Conservation (phyloP, 2,888 invertebrate genomes). For the Phaonia tiefii region DNA sequence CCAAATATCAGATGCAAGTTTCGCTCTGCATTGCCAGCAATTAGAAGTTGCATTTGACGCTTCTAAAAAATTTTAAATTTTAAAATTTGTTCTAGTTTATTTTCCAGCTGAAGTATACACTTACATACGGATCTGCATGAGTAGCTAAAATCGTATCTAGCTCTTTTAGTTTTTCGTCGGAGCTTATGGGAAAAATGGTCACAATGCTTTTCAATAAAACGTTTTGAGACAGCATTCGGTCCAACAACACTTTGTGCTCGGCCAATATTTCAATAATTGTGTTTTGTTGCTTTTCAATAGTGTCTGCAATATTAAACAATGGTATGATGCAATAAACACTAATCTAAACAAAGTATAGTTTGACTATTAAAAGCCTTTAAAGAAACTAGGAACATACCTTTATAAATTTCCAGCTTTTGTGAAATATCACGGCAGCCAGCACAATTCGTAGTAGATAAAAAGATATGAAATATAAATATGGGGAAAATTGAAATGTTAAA, state of each 20-base stretch:
- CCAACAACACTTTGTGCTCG: background rate
- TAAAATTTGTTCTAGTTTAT: background rate
- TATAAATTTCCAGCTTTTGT: constrained; percentile 29
- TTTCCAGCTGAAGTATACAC: background rate
- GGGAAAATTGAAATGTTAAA: constrained; percentile 3
- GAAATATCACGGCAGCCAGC: constrained; percentile 30
- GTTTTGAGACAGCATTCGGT: constrained; percentile 8
- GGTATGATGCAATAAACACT: no score
- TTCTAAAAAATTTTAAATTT: background rate
- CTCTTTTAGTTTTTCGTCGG: constrained; percentile 15
- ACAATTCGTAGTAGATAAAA: constrained; percentile 37
- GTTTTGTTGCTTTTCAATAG: background rate
- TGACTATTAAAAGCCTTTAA: background rate
- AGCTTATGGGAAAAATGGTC: constrained; percentile 5
- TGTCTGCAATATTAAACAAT: no score
- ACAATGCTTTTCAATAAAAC: background rate
- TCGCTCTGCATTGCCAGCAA: background rate
- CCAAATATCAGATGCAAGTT: background rate
- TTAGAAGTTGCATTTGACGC: background rate
- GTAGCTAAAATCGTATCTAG: background rate
- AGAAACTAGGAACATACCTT: constrained; percentile 38
- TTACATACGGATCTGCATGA: constrained; percentile 11
- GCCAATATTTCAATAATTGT: constrained; percentile 17
- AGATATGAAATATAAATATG: constrained; percentile 25
- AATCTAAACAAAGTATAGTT: no score